Conservation (phyloP, 2,113 vertebrate species). For the Gallinago undulata region DNA sequence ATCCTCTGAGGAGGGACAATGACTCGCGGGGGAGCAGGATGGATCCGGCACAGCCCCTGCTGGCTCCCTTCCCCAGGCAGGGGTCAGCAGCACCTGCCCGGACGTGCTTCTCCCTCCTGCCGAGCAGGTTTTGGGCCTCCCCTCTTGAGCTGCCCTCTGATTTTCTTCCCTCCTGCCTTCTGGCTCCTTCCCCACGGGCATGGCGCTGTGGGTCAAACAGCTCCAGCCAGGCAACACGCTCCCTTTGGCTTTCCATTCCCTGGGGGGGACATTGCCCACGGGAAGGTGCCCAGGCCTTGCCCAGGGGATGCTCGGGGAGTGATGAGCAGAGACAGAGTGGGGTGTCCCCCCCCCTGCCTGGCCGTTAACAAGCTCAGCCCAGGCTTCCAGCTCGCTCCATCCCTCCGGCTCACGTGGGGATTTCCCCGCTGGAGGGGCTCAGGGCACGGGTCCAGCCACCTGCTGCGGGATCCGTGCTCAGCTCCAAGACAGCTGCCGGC, state of each 20-base stretch:
- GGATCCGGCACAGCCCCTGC: not conserved
- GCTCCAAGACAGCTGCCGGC: not conserved
- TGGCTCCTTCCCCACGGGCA: not conserved
- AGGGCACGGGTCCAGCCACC: slow-evolving; percentile 18
- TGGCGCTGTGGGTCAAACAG: fast-evolving
- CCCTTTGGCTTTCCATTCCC: not conserved
- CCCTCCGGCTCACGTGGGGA: not conserved
- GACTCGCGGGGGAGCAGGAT: not conserved
- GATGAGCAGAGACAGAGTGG: fast-evolving
- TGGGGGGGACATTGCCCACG: fast-evolving
- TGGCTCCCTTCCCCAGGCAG: not conserved
- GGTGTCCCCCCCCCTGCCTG: fast-evolving
- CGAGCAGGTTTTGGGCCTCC: not conserved
- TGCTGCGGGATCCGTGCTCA: not conserved
- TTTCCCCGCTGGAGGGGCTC: not conserved
- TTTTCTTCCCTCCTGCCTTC: not conserved
- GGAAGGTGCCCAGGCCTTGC: not conserved
- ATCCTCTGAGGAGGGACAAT: not conserved
- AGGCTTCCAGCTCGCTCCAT: not conserved
- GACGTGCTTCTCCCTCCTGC: not conserved
- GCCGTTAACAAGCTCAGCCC: not conserved
- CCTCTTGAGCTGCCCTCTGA: not conserved
- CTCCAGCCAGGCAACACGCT: fast-evolving
- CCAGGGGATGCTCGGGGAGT: fast-evolving
- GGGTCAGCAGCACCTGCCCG: not conserved